Percentiles rank a stretch among this genome's conserved stretches.
These are phyloP conservation scores for Balaenoptera acutorostrata DNA, from an alignment of 2,113 vertebrate genomes.

Conservation along the genomic window DNA sequence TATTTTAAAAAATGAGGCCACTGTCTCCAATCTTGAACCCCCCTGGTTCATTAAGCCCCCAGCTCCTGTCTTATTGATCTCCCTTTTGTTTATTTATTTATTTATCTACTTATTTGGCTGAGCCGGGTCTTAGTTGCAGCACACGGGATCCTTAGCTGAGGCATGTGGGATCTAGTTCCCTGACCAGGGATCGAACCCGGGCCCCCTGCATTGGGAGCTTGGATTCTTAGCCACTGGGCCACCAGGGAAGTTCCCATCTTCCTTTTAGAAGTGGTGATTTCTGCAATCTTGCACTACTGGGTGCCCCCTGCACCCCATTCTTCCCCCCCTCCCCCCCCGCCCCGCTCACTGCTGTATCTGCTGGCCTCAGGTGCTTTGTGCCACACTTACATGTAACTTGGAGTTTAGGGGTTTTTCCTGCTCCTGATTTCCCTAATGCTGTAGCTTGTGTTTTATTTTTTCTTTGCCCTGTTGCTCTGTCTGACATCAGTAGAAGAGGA, in stretches of 20 bases:
- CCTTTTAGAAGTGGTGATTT: background rate
- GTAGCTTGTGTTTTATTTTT: background rate
- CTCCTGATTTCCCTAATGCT: background rate
- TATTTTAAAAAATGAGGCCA: too few species aligned
- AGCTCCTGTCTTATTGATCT: background rate
- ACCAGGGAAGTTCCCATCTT: background rate
- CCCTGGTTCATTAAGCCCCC: background rate
- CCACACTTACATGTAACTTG: background rate
- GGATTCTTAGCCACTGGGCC: background rate
- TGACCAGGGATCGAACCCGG: background rate
- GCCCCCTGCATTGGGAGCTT: background rate
- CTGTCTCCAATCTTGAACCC: background rate
- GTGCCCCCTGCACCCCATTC: accelerated
- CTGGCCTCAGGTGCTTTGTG: background rate
- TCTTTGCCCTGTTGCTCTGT: background rate
- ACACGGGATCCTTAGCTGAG: too few species aligned
- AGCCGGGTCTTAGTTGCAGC: background rate
- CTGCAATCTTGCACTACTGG: accelerated
- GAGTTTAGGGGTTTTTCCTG: background rate
- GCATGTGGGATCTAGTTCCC: background rate
- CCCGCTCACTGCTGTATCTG: background rate
- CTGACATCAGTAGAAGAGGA: background rate
- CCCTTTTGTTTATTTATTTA: accelerated
- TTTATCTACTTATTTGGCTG: background rate
- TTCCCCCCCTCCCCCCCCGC: too few species aligned